A percentile compares a stretch with the other conserved stretches of the same genome.
phyloP scores from a whole-genome alignment of 2,888 invertebrate genomes.

The Phorcus lineatus region DNA sequence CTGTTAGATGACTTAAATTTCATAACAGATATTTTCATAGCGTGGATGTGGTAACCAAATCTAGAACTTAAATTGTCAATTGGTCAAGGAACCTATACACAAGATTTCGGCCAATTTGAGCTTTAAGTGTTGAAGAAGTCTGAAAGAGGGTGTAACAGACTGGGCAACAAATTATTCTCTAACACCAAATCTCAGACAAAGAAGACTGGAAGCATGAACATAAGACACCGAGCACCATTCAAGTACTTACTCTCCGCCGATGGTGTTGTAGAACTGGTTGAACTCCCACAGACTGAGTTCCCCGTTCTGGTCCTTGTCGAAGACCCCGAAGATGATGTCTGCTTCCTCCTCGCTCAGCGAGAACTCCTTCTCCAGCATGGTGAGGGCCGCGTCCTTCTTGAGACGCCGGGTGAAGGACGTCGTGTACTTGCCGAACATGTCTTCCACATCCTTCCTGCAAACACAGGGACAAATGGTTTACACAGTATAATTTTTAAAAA shows the following conservation, averaged over 20 bases:
- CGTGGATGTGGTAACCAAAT: too few species aligned
- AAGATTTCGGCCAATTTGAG: too few species aligned
- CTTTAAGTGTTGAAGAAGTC: too few species aligned
- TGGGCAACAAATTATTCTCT: too few species aligned
- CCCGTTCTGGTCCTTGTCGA: constrained; percentile 63
- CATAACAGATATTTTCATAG: too few species aligned
- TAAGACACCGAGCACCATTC: background rate
- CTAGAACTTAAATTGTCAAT: too few species aligned
- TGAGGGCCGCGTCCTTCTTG: constrained; percentile 53
- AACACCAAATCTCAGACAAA: too few species aligned
- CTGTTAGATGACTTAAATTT: too few species aligned
- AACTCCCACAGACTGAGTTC: constrained; percentile 69
- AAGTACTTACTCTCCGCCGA: constrained; percentile 58
- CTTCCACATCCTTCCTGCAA: constrained; percentile 60
- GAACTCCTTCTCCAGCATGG: constrained; percentile 62
- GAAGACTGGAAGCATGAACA: background rate
- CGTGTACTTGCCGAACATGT: constrained; percentile 65
- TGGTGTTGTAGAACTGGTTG: constrained; percentile 60
- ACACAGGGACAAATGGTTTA: background rate
- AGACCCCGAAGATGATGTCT: constrained; percentile 61
- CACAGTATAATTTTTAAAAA: too few species aligned
- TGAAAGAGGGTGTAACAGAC: too few species aligned
- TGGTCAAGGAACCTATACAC: too few species aligned
- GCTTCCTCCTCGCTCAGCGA: constrained; percentile 49
- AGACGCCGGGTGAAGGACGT: constrained; percentile 57